These are phyloP conservation scores for Chalcis sispes DNA, from an alignment of 2,888 invertebrate genomes.

Conservation along the genomic window DNA sequence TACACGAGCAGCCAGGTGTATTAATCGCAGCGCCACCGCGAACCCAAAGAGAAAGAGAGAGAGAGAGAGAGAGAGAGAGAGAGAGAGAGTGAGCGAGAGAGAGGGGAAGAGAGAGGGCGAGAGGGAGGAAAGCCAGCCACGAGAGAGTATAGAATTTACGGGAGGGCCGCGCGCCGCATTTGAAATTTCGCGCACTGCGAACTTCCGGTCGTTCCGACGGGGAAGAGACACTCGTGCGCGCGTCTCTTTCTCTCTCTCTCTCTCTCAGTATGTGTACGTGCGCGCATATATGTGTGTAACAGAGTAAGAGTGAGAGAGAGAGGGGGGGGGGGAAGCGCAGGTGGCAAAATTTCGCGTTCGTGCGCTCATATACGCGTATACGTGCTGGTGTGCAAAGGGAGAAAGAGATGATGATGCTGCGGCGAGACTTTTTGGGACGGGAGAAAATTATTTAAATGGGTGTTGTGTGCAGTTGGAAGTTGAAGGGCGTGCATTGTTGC, in stretches of 20 bases:
- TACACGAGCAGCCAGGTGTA: too few species aligned
- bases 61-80: constrained; percentile 1
- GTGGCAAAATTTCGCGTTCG: constrained; percentile 25
- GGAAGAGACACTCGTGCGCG: background rate
- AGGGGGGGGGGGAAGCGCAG: background rate
- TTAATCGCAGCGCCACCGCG: too few species aligned
- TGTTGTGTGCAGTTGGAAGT: too few species aligned
- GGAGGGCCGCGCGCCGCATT: constrained; percentile 65
- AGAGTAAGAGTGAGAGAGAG: background rate
- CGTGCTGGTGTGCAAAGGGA: too few species aligned
- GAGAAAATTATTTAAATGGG: too few species aligned
- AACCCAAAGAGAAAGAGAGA: constrained; percentile 3
- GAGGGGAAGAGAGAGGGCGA: background rate
- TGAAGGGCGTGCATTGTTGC: too few species aligned
- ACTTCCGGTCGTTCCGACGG: constrained; percentile 25
- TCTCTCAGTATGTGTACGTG: constrained; percentile 2
- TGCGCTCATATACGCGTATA: background rate
- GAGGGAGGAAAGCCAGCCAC: constrained; percentile 7
- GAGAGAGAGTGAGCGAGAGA: background rate
- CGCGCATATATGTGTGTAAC: background rate
- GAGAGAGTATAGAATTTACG: constrained; percentile 63
- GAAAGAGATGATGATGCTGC: background rate
- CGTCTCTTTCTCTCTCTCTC: too few species aligned
- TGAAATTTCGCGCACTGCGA: constrained; percentile 62
- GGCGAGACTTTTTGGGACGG: background rate